Percentiles rank a stretch among this genome's conserved stretches.
phyloP scores from a whole-genome alignment of 2,888 invertebrate genomes.

The Synanthedon andrenaeformis region DNA sequence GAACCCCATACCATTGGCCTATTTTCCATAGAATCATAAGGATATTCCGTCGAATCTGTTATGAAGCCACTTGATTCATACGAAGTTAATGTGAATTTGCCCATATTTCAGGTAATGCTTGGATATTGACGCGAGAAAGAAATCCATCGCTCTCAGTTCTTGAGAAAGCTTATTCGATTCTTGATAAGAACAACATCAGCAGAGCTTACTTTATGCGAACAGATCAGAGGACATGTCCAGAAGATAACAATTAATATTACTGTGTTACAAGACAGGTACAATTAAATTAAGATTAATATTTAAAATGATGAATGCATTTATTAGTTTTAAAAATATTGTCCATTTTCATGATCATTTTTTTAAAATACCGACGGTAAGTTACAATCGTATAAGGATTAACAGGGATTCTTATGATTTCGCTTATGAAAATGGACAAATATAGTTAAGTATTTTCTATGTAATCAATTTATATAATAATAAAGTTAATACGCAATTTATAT shows the following conservation, averaged over 20 bases:
- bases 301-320: constrained; percentile 4
- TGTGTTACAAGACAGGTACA: neutral
- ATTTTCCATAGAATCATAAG: too few species aligned
- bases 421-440: constrained; percentile 26
- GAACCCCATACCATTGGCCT: too few species aligned
- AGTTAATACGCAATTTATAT: too few species aligned
- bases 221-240: constrained; percentile 71
- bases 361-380: neutral
- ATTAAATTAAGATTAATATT: neutral
- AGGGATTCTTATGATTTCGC: constrained; percentile 6
- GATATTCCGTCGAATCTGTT: too few species aligned
- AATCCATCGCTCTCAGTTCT: constrained; percentile 68
- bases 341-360: constrained; percentile 25
- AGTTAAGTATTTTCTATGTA: neutral
- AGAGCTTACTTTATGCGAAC: constrained; percentile 71
- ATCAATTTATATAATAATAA: too few species aligned
- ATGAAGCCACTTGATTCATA: too few species aligned
- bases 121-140: constrained; percentile 75
- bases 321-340: constrained; percentile 10
- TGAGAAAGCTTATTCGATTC: constrained; percentile 69
- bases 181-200: constrained; percentile 70
- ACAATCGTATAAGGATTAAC: neutral
- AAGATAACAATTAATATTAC: constrained; percentile 13
- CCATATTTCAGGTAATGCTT: constrained; percentile 50
- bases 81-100: too few species aligned